These are phyloP conservation scores for Tiphia femorata DNA, from an alignment of 2,888 invertebrate genomes.

Conservation along the genomic window DNA sequence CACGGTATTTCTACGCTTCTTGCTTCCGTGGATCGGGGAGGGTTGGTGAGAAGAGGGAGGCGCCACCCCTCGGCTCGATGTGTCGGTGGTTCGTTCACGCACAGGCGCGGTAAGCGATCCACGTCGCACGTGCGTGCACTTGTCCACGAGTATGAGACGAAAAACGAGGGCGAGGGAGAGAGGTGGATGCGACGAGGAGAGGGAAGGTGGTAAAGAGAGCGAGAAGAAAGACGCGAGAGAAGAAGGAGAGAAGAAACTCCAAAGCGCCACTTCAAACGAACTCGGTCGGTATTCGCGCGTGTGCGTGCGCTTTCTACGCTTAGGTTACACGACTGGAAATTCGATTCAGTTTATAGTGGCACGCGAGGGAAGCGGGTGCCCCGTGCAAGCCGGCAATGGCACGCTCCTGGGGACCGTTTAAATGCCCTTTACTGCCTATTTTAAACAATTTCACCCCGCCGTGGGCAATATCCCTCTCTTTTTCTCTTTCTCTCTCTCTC, in stretches of 20 bases:
- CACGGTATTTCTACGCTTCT: slow-evolving; percentile 31
- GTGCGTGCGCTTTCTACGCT: slow-evolving; percentile 17
- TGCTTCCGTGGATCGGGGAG: slow-evolving; percentile 9
- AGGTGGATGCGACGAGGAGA: too few relatives aligned
- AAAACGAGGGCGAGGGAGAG: too few relatives aligned
- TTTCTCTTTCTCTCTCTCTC: slow-evolving; percentile 26
- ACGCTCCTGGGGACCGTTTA: slow-evolving; percentile 57
- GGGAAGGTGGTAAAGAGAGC: neutral
- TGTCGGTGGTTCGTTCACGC: too few relatives aligned
- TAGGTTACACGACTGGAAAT: slow-evolving; percentile 55
- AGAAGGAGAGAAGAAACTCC: neutral
- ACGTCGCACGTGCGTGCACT: too few relatives aligned
- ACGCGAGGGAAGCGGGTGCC: too few relatives aligned
- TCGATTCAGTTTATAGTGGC: slow-evolving; percentile 58
- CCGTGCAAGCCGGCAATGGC: slow-evolving; percentile 25
- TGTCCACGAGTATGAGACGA: too few relatives aligned
- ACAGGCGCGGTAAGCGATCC: too few relatives aligned
- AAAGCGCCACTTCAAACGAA: too few relatives aligned
- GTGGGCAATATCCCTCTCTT: neutral
- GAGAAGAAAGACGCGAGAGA: neutral
- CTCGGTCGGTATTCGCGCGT: slow-evolving; percentile 10
- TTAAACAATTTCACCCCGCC: slow-evolving; percentile 56
- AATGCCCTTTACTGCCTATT: slow-evolving; percentile 58
- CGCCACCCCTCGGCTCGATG: too few relatives aligned
- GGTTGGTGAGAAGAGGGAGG: too few relatives aligned